A percentile compares a stretch with the other conserved stretches of the same genome.
phyloP scores from a whole-genome alignment of 2,113 vertebrate genomes.

The Myiagra hebetior region DNA sequence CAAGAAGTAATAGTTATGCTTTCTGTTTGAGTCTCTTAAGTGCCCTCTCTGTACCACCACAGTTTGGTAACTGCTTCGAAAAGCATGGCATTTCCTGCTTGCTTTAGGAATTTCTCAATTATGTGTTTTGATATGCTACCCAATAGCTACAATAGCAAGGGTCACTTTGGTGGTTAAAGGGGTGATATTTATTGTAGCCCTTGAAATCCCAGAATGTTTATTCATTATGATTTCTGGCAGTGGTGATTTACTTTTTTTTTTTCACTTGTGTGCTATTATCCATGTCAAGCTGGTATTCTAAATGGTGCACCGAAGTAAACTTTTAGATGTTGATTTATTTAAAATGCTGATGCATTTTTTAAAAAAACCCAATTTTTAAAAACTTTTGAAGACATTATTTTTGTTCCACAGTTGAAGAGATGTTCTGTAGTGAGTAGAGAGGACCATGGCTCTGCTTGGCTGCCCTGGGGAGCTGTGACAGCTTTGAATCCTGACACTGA shows the following conservation, averaged over 20 bases:
- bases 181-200: not conserved
- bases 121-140: not conserved
- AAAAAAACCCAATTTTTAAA: not conserved
- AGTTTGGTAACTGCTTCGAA: accelerated
- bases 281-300: not conserved
- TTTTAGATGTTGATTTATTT: not conserved
- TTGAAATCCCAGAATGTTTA: not conserved
- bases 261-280: not conserved
- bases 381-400: not conserved
- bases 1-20: not conserved
- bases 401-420: not conserved
- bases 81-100: not conserved
- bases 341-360: not conserved
- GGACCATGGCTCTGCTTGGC: not conserved
- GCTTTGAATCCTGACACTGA: not conserved
- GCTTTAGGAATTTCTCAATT: not conserved
- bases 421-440: not conserved
- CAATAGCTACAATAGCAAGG: not conserved
- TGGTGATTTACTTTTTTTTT: not conserved
- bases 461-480: not conserved
- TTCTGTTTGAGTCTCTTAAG: not conserved
- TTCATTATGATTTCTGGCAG: not conserved
- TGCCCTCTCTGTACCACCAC: not conserved
- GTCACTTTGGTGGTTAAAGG: not conserved
- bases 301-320: not conserved